A percentile compares a stretch with the other conserved stretches of the same genome.
phyloP scores from a whole-genome alignment of 2,113 vertebrate species.

The Benitochromis conjunctus region DNA sequence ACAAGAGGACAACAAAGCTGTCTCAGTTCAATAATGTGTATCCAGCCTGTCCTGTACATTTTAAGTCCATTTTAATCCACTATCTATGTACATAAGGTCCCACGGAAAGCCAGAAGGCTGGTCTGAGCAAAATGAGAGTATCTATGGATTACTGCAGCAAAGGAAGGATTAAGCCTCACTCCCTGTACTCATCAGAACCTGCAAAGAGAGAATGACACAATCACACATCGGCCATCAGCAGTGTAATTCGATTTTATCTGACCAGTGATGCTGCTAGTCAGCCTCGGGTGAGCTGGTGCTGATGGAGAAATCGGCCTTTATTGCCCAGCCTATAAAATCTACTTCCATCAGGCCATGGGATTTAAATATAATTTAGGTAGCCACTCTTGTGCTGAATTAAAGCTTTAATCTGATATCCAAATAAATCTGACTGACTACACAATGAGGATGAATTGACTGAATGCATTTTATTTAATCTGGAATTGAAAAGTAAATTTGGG shows the following conservation, averaged over 20 bases:
- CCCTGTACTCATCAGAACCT: conserved; percentile 57
- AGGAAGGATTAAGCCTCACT: conserved; percentile 51
- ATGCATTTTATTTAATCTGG: not conserved
- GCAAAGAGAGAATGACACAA: conserved; percentile 62
- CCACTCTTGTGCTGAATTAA: not conserved
- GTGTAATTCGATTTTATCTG: conserved; percentile 62
- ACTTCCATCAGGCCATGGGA: not conserved
- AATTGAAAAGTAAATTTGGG: not conserved
- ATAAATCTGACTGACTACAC: not conserved
- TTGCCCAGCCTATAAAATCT: conserved; percentile 1
- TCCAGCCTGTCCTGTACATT: not conserved
- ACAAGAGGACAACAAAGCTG: not conserved
- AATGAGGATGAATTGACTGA: not conserved
- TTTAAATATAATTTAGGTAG: not conserved
- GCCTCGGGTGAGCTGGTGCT: conserved; percentile 10
- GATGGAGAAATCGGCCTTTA: conserved; percentile 8
- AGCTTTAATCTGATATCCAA: not conserved
- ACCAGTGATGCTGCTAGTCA: conserved; percentile 43
- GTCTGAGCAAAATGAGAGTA: conserved; percentile 41
- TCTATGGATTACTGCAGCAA: conserved; percentile 54
- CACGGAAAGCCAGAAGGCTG: conserved; percentile 3
- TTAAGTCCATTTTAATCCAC: conserved; percentile 16
- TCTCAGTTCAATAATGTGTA: conserved; percentile 3
- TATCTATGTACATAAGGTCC: not conserved
- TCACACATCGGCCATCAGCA: conserved; percentile 53